Percentiles rank a stretch among this genome's conserved stretches.
Evolutionary conservation across 2,113 vertebrate species (phyloP).

Genomic region (Origma solitaria): DNA sequence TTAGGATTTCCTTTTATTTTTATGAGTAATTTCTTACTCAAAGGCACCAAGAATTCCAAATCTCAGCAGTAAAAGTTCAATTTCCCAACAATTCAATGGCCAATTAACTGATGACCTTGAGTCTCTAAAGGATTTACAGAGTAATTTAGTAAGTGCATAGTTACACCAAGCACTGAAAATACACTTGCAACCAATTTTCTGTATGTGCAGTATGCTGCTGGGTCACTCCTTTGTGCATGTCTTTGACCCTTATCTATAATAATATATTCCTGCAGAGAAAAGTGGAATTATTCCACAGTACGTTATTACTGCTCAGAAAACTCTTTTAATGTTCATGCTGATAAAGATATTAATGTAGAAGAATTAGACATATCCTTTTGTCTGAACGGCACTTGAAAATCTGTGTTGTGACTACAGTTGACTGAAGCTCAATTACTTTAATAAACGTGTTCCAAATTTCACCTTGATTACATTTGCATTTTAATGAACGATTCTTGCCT

Average conservation of each 20-base stretch:
- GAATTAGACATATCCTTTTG: constrained; percentile 59
- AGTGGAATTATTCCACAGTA: constrained; percentile 8
- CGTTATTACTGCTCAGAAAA: constrained; percentile 54
- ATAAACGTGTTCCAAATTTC: constrained; percentile 73
- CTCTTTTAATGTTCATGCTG: constrained; percentile 53
- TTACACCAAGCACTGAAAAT: constrained; percentile 4
- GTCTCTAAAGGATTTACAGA: neutral
- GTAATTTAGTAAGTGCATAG: constrained; percentile 23
- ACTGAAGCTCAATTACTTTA: constrained; percentile 73
- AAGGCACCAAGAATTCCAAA: neutral
- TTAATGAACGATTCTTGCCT: constrained; percentile 70
- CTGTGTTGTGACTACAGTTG: constrained; percentile 71
- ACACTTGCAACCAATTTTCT: constrained; percentile 33
- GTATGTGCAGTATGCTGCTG: neutral
- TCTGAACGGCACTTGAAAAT: constrained; percentile 63
- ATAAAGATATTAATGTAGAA: constrained; percentile 59
- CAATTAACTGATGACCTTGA: constrained; percentile 42
- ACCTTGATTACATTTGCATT: constrained; percentile 72
- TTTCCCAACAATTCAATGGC: neutral
- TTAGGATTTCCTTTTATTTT: neutral
- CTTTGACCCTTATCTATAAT: constrained; percentile 52
- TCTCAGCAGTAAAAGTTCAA: neutral
- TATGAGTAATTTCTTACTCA: neutral
- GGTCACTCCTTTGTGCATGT: constrained; percentile 20
- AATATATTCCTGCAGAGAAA: constrained; percentile 55